phyloP scores from a whole-genome alignment of 2,113 vertebrate species.

The Probosciger aterrimus region DNA sequence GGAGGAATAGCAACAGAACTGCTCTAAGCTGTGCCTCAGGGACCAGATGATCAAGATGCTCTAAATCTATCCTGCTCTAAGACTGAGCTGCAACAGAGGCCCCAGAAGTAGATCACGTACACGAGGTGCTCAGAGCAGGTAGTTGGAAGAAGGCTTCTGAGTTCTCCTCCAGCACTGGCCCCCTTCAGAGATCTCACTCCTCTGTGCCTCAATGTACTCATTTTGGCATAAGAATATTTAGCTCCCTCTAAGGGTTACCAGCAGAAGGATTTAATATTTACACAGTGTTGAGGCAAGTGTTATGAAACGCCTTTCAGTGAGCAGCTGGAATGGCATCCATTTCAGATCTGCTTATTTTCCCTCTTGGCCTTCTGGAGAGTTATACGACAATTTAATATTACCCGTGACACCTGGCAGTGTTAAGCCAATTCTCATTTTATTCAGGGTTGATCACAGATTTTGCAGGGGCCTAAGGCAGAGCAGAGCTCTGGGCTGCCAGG shows the following conservation, averaged over 20 bases:
- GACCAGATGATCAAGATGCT: not conserved
- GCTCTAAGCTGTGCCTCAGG: not conserved
- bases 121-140: not conserved
- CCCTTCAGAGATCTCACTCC: not conserved
- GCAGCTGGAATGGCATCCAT: conserved; percentile 26
- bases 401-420: not conserved
- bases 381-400: not conserved
- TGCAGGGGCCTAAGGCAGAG: not conserved
- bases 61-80: not conserved
- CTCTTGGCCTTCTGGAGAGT: not conserved
- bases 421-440: not conserved
- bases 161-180: not conserved
- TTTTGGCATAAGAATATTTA: not conserved
- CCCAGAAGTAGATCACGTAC: accelerated
- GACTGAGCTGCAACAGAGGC: not conserved
- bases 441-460: not conserved
- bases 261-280: not conserved
- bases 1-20: not conserved
- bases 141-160: not conserved
- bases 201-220: not conserved
- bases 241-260: not conserved
- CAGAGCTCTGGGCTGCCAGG: not conserved
- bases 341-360: conserved; percentile 21
- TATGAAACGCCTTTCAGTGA: not conserved
- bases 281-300: not conserved